These are phyloP conservation scores for Hippocampus abdominalis DNA, from an alignment of 2,113 vertebrate genomes.

Conservation along the genomic window DNA sequence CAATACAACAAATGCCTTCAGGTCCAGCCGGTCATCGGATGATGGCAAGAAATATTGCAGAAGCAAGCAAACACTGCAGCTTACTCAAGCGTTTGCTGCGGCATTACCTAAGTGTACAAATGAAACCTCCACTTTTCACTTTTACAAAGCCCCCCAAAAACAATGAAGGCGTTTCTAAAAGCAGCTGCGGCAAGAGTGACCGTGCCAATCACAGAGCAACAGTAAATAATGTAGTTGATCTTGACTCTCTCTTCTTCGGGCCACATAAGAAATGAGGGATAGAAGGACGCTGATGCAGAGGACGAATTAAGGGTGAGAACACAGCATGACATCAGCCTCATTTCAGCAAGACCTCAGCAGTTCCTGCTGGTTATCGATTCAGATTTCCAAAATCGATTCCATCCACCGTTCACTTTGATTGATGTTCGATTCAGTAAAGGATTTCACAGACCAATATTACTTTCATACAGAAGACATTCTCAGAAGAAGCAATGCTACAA, in stretches of 20 bases:
- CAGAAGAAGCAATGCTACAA: too few species aligned
- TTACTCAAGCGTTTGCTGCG: not conserved
- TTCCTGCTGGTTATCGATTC: too few species aligned
- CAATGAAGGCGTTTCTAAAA: conserved; percentile 39
- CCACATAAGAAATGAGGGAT: conserved; percentile 25
- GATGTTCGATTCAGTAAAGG: too few species aligned
- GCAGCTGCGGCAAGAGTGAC: conserved; percentile 11
- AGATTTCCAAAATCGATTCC: too few species aligned
- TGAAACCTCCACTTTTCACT: conserved; percentile 5
- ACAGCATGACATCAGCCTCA: conserved; percentile 27
- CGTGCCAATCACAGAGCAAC: conserved; percentile 40
- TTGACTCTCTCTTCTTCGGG: conserved; percentile 16
- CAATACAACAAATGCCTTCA: conserved; percentile 19
- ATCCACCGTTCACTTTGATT: too few species aligned
- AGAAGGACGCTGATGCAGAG: conserved; percentile 19
- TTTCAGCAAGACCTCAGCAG: conserved; percentile 16
- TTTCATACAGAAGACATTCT: too few species aligned
- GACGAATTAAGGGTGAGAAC: conserved; percentile 17
- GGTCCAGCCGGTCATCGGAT: conserved; percentile 2
- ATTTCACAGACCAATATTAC: too few species aligned
- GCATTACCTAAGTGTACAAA: not conserved
- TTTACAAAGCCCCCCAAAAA: conserved; percentile 38
- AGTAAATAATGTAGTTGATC: conserved; percentile 64
- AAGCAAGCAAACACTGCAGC: not conserved
- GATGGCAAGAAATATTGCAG: not conserved